Percentiles rank a stretch among this genome's conserved stretches.
Evolutionary conservation across 2,113 vertebrate species (phyloP).

Genomic region (Melanostigma gelatinosum): DNA sequence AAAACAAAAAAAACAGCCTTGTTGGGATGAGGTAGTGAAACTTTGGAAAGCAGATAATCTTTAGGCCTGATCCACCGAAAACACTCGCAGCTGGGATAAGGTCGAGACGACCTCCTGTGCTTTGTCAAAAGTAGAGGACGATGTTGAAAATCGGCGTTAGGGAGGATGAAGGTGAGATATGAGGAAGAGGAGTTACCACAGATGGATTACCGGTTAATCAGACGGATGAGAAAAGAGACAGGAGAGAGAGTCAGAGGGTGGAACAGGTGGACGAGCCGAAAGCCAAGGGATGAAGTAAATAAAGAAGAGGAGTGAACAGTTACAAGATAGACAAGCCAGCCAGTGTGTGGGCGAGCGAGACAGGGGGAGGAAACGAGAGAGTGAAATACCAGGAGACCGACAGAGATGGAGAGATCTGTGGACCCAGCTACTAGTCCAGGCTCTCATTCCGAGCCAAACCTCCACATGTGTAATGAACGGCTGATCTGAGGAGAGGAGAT

Average conservation of each 20-base stretch:
- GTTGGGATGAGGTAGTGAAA: constrained; percentile 38
- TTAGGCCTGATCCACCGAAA: constrained; percentile 22
- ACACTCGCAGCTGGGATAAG: constrained; percentile 27
- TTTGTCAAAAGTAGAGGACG: constrained; percentile 35
- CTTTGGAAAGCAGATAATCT: constrained; percentile 37
- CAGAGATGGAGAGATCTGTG: constrained; percentile 62
- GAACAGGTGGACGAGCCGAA: constrained; percentile 57
- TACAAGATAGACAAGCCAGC: constrained; percentile 51
- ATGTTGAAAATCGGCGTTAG: constrained; percentile 26
- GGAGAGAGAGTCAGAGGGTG: constrained; percentile 13
- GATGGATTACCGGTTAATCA: constrained; percentile 46
- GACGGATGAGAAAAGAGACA: constrained; percentile 38
- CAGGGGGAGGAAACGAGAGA: constrained; percentile 51
- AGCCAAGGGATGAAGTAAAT: constrained; percentile 55
- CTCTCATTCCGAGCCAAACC: constrained; percentile 62
- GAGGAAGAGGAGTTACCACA: constrained; percentile 39
- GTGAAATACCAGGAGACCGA: constrained; percentile 57
- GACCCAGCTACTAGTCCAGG: constrained; percentile 60
- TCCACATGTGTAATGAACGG: constrained; percentile 58
- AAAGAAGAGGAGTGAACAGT: constrained; percentile 54
- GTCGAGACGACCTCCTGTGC: constrained; percentile 54
- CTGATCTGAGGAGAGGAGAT: constrained; percentile 55
- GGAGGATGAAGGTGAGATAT: constrained; percentile 52
- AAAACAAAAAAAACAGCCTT: constrained; percentile 11
- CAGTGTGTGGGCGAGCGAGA: constrained; percentile 48